Percentiles rank a stretch among this genome's conserved stretches.
These are phyloP conservation scores for Azorinus chamasolen DNA, from an alignment of 2,888 invertebrate species.

Conservation along the genomic window DNA sequence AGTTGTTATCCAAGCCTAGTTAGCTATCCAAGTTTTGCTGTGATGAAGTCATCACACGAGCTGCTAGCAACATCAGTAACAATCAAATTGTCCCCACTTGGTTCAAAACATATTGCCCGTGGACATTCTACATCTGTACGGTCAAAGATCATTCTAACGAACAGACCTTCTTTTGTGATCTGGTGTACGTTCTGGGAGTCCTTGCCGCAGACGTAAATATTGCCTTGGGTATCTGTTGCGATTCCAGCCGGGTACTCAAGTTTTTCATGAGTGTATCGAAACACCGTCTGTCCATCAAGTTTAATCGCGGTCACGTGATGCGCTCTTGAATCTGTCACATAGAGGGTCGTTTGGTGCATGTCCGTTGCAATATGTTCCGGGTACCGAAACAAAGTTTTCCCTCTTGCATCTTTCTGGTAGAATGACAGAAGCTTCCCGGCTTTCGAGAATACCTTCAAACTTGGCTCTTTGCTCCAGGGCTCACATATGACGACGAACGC, in stretches of 20 bases:
- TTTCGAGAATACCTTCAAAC: conserved; percentile 43
- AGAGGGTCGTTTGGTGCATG: conserved; percentile 27
- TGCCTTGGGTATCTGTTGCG: conserved; percentile 48
- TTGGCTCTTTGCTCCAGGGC: conserved; percentile 55
- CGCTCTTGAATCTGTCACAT: conserved; percentile 43
- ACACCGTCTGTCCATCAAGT: conserved; percentile 37
- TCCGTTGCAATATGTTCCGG: conserved; percentile 57
- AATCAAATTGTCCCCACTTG: conserved; percentile 46
- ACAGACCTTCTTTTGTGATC: conserved; percentile 42
- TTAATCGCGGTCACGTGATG: conserved; percentile 37
- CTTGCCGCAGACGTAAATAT: conserved; percentile 61
- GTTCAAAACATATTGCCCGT: conserved; percentile 53
- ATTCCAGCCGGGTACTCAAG: conserved; percentile 47
- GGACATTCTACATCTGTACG: conserved; percentile 30
- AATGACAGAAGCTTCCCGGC: conserved; percentile 44
- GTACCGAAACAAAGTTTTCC: conserved; percentile 40
- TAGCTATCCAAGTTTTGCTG: conserved; percentile 39
- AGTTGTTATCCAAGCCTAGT: too few relatives aligned
- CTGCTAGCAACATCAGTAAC: conserved; percentile 35
- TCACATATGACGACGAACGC: conserved; percentile 56
- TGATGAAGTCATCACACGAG: conserved; percentile 50
- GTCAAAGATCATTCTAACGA: conserved; percentile 41
- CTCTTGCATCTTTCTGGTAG: conserved; percentile 49
- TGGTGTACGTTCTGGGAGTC: conserved; percentile 61
- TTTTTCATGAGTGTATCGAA: conserved; percentile 50